Evolutionary conservation across 2,888 invertebrate genomes (phyloP).

Genomic region (Stenchaetothrips biformis): DNA sequence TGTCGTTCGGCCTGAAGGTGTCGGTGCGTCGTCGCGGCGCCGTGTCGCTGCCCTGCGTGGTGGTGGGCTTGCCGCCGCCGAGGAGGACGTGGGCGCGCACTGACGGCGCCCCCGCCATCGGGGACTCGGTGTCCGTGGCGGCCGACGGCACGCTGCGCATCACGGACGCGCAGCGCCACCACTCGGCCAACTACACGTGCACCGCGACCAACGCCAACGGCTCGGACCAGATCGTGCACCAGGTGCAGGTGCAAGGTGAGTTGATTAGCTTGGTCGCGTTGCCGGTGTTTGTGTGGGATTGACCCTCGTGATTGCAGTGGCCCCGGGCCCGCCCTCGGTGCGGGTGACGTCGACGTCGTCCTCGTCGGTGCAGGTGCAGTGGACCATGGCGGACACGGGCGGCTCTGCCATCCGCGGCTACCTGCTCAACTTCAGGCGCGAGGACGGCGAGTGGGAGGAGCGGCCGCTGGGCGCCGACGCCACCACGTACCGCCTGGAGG

Average conservation of each 20-base stretch:
- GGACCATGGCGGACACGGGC: constrained; percentile 44
- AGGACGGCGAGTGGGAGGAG: constrained; percentile 42
- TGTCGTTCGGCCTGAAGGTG: constrained; percentile 54
- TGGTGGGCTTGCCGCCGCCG: constrained; percentile 51
- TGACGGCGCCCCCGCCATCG: constrained; percentile 36
- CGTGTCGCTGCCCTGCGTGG: constrained; percentile 51
- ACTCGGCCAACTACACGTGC: constrained; percentile 45
- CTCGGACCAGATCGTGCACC: constrained; percentile 42
- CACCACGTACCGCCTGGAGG: constrained; percentile 39
- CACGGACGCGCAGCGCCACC: constrained; percentile 40
- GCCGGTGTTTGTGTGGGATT: constrained; percentile 27
- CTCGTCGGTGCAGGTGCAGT: constrained; percentile 43
- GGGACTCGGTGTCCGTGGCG: constrained; percentile 35
- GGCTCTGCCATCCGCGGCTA: constrained; percentile 43
- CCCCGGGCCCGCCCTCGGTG: constrained; percentile 43
- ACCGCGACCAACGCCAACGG: constrained; percentile 42
- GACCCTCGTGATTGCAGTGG: constrained; percentile 38
- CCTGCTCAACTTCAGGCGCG: constrained; percentile 41
- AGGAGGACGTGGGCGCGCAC: constrained; percentile 38
- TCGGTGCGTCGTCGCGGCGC: constrained; percentile 53
- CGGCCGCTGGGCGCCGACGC: constrained; percentile 39
- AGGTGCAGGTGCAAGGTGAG: constrained; percentile 42
- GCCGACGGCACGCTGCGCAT: constrained; percentile 42
- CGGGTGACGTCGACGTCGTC: constrained; percentile 41
- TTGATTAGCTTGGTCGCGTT: background rate